Conservation (phyloP, 1,140 invertebrate genomes). For the Drosophila bocqueti region DNA sequence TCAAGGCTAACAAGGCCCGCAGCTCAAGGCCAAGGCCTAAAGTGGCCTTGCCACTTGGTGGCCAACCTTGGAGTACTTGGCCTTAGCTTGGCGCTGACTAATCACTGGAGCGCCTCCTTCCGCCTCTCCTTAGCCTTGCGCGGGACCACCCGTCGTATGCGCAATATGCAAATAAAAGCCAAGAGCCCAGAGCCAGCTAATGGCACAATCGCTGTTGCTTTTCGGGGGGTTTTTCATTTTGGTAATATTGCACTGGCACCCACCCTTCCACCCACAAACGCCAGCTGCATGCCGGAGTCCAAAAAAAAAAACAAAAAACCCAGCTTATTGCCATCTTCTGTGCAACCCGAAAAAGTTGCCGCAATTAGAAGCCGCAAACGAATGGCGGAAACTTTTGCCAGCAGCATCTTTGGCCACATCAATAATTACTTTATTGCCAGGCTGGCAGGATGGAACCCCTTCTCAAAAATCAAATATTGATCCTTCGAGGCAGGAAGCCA, state of each 20-base stretch:
- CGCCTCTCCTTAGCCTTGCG: neutral
- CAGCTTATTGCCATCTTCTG: slow-evolving; percentile 50
- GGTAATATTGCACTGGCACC: neutral
- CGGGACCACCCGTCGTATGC: slow-evolving; percentile 48
- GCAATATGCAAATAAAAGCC: slow-evolving; percentile 74
- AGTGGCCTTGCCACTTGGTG: slow-evolving; percentile 1
- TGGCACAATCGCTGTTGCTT: slow-evolving; percentile 24
- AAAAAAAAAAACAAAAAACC: neutral
- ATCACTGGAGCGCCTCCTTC: slow-evolving; percentile 30
- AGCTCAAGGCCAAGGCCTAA: neutral
- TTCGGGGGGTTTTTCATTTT: slow-evolving; percentile 33
- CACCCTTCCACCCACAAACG: slow-evolving; percentile 27
- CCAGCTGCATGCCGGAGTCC: slow-evolving; percentile 34
- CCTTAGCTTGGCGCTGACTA: slow-evolving; percentile 42
- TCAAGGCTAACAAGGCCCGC: slow-evolving; percentile 49
- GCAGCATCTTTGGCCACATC: slow-evolving; percentile 22
- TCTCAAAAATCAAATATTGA: slow-evolving; percentile 34
- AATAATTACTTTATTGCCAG: slow-evolving; percentile 65
- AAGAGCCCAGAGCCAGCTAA: slow-evolving; percentile 11
- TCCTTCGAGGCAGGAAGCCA: slow-evolving; percentile 4
- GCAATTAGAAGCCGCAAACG: slow-evolving; percentile 52
- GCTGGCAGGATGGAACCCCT: neutral
- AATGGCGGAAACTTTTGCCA: slow-evolving; percentile 29
- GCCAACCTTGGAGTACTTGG: slow-evolving; percentile 19
- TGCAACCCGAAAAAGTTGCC: slow-evolving; percentile 34